These are phyloP conservation scores for Agrotis segetum DNA, from an alignment of 2,888 invertebrate species.

Conservation along the genomic window DNA sequence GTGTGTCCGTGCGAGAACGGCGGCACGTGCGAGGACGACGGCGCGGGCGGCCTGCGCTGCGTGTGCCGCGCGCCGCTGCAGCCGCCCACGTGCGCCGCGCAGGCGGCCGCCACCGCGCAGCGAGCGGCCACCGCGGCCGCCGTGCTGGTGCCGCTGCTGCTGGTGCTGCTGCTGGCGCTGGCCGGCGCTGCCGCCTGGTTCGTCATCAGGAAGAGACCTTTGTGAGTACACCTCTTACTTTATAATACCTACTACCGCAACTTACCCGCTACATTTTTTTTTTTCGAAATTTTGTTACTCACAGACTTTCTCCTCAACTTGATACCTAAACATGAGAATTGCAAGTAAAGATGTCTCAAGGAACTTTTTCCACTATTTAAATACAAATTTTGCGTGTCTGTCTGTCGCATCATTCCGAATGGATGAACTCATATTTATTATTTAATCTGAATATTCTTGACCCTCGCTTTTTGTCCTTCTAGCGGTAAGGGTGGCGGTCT, in stretches of 20 bases:
- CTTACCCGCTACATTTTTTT: too few species aligned
- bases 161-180: slow-evolving; percentile 93
- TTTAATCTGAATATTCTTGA: background rate
- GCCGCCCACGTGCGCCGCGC: slow-evolving; percentile 93
- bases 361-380: too few species aligned
- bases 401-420: too few species aligned
- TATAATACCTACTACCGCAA: too few species aligned
- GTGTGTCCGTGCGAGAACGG: slow-evolving; percentile 97
- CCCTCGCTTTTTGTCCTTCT: slow-evolving; percentile 9
- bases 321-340: too few species aligned
- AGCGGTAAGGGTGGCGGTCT: slow-evolving; percentile 96
- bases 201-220: slow-evolving; percentile 95
- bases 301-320: too few species aligned
- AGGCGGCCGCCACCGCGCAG: slow-evolving; percentile 90
- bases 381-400: too few species aligned
- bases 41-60: slow-evolving; percentile 91
- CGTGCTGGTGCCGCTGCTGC: slow-evolving; percentile 95
- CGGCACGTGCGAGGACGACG: slow-evolving; percentile 92
- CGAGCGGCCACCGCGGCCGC: slow-evolving; percentile 92
- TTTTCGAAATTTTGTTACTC: too few species aligned
- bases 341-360: too few species aligned
- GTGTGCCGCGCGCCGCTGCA: slow-evolving; percentile 91
- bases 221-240: slow-evolving; percentile 92
- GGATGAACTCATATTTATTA: background rate
- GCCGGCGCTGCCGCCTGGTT: slow-evolving; percentile 95